These are phyloP conservation scores for Pomatorhinus ruficollis DNA, from an alignment of 2,113 vertebrate species.

Conservation along the genomic window DNA sequence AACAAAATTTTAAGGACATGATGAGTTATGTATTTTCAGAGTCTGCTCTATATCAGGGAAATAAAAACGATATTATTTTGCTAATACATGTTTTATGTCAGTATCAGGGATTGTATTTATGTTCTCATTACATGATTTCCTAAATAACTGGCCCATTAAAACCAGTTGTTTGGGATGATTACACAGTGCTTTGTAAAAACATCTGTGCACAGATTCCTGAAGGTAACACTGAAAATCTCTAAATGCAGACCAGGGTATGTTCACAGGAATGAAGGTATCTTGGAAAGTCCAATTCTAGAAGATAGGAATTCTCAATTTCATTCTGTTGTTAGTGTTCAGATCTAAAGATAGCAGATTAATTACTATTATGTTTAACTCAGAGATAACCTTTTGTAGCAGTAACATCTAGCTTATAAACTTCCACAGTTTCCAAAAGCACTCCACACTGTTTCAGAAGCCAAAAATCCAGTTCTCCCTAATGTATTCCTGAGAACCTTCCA, in stretches of 20 bases:
- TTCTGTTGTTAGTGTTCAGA: not conserved
- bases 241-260: not conserved
- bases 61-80: not conserved
- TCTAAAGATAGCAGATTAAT: constrained; percentile 7
- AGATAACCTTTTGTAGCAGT: constrained; percentile 20
- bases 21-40: not conserved
- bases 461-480: constrained; percentile 32
- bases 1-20: not conserved
- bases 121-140: not conserved
- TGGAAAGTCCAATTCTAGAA: not conserved
- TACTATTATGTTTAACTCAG: not conserved
- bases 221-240: not conserved
- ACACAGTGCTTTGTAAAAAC: not conserved
- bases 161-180: not conserved
- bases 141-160: constrained; percentile 10
- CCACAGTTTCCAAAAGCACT: constrained; percentile 16
- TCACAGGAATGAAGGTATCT: not conserved
- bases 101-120: not conserved
- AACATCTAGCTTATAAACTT: not conserved
- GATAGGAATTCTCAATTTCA: not conserved
- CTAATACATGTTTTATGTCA: not conserved
- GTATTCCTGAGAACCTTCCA: constrained; percentile 37
- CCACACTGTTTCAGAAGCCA: constrained; percentile 5
- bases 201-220: not conserved
- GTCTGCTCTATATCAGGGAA: not conserved